Percentiles rank a stretch among this genome's conserved stretches.
phyloP scores from a whole-genome alignment of 1,140 invertebrate genomes.

The Geopemphigus sp. region DNA sequence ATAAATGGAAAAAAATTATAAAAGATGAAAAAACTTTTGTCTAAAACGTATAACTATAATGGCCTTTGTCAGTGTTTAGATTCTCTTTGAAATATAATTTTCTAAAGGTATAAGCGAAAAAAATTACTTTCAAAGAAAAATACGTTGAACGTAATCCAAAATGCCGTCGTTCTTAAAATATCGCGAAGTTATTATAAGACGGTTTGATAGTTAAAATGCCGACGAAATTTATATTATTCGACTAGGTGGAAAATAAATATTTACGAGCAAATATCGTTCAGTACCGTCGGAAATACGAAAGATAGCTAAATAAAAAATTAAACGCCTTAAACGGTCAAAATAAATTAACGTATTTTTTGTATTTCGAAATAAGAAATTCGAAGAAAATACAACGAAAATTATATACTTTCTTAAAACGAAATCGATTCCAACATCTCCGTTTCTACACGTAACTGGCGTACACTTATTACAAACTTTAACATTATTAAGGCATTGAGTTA shows the following conservation, averaged over 20 bases:
- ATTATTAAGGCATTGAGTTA: too few species aligned
- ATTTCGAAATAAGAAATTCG: too few species aligned
- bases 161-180: not conserved
- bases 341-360: too few species aligned
- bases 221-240: not conserved
- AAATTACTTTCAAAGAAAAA: not conserved
- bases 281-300: not conserved
- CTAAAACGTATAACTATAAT: not conserved
- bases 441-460: too few species aligned
- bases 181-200: not conserved
- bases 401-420: too few species aligned
- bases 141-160: not conserved
- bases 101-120: not conserved
- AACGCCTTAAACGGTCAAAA: not conserved
- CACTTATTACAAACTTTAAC: too few species aligned
- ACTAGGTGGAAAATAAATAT: not conserved
- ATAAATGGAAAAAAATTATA: constrained; percentile 30
- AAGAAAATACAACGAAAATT: too few species aligned
- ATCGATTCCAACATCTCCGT: too few species aligned
- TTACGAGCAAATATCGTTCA: not conserved
- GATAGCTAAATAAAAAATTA: too few species aligned
- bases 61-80: constrained; percentile 14
- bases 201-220: not conserved
- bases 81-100: constrained; percentile 31
- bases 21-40: constrained; percentile 16